Evolutionary conservation across 2,888 invertebrate species (phyloP).

Genomic region (Gastracanthus pulcherrimus): DNA sequence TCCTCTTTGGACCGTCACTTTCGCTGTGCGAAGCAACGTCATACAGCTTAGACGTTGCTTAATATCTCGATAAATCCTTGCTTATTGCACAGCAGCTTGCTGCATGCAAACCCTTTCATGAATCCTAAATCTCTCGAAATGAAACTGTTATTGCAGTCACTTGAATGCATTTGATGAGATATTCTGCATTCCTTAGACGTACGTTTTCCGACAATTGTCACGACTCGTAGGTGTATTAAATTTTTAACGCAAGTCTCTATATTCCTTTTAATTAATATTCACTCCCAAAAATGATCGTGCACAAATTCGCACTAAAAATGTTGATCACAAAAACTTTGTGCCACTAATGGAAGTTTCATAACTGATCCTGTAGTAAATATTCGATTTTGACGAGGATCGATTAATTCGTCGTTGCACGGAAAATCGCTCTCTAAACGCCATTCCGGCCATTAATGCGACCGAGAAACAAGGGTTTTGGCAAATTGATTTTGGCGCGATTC

Average conservation of each 20-base stretch:
- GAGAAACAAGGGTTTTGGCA: constrained; percentile 28
- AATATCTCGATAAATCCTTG: not conserved
- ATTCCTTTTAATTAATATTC: no score
- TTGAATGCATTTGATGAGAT: not conserved
- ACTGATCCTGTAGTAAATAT: no score
- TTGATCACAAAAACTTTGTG: no score
- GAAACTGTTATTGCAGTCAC: constrained; percentile 7
- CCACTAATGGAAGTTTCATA: no score
- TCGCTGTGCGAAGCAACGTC: not conserved
- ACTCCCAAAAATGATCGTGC: no score
- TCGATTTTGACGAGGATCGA: not conserved
- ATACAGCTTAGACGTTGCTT: not conserved
- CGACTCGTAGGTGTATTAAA: no score
- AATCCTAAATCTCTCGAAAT: constrained; percentile 14
- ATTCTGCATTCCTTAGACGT: not conserved
- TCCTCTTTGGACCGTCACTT: no score
- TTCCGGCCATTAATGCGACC: constrained; percentile 3
- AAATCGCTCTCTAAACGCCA: not conserved
- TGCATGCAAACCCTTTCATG: not conserved
- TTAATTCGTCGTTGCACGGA: constrained; percentile 6
- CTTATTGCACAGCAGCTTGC: not conserved
- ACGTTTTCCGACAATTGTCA: no score
- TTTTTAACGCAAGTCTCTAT: no score
- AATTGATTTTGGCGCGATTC: constrained; percentile 37
- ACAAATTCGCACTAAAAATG: no score